phyloP scores from a whole-genome alignment of 2,888 invertebrate genomes.

The Muscina levida region DNA sequence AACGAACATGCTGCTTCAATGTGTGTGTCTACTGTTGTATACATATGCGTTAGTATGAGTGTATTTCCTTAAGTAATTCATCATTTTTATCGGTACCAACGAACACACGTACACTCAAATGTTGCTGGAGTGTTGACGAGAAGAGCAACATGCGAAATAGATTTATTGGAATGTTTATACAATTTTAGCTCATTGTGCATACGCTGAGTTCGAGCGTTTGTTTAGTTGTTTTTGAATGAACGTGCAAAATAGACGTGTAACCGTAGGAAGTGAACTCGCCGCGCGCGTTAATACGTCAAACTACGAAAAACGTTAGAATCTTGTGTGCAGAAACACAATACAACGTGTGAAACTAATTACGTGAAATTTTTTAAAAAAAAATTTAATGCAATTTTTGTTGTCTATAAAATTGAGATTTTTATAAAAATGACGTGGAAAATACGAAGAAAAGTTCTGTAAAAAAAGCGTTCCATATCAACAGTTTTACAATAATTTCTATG shows the following conservation, averaged over 20 bases:
- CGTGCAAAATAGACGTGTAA: slow-evolving; percentile 78
- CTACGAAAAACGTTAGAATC: background rate
- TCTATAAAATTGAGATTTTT: background rate
- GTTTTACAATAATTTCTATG: too few species aligned
- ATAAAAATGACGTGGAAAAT: slow-evolving; percentile 76
- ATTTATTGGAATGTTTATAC: slow-evolving; percentile 76
- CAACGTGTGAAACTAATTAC: slow-evolving; percentile 36
- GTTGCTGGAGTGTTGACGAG: slow-evolving; percentile 57
- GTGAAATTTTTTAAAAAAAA: slow-evolving; percentile 21
- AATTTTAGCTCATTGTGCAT: slow-evolving; percentile 73
- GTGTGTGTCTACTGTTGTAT: slow-evolving; percentile 13
- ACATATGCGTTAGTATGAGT: slow-evolving; percentile 7
- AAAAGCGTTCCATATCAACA: too few species aligned
- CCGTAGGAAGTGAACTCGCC: slow-evolving; percentile 25
- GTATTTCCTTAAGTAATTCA: slow-evolving; percentile 66
- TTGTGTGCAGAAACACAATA: slow-evolving; percentile 34
- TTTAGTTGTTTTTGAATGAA: slow-evolving; percentile 79
- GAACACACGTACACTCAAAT: slow-evolving; percentile 33
- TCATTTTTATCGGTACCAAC: slow-evolving; percentile 60
- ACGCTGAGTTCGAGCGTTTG: slow-evolving; percentile 70
- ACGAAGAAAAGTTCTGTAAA: slow-evolving; percentile 70
- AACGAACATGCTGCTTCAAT: slow-evolving; percentile 2
- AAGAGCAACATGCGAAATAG: slow-evolving; percentile 72
- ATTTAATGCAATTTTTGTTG: background rate
- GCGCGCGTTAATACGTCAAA: slow-evolving; percentile 42